Evolutionary conservation across 2,113 vertebrate genomes (phyloP).

Genomic region (Pelusios castaneus): DNA sequence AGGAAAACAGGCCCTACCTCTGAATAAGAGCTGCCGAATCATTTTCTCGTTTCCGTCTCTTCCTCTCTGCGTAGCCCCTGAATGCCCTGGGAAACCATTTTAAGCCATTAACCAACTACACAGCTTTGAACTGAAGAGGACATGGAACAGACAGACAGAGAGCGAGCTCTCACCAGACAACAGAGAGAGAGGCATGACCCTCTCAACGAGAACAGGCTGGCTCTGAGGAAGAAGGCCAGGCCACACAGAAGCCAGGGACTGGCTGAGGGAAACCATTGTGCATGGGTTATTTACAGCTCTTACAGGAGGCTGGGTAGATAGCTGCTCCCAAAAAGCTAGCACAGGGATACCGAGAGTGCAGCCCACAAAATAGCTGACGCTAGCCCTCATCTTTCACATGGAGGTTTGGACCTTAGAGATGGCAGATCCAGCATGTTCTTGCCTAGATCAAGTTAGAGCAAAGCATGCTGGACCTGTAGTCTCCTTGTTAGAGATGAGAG

Average conservation of each 20-base stretch:
- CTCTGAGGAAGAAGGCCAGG: background rate
- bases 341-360: background rate
- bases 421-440: background rate
- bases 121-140: slow-evolving; percentile 45
- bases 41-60: slow-evolving; percentile 94
- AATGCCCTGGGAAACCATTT: slow-evolving; percentile 92
- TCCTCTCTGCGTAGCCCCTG: slow-evolving; percentile 96
- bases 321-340: background rate
- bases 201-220: background rate
- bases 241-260: background rate
- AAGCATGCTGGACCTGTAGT: background rate
- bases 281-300: background rate
- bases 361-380: background rate
- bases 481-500: background rate
- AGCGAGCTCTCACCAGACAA: slow-evolving; percentile 19
- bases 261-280: background rate
- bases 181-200: slow-evolving; percentile 5
- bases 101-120: slow-evolving; percentile 77
- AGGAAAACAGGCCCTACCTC: slow-evolving; percentile 88
- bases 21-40: slow-evolving; percentile 90
- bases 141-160: slow-evolving; percentile 35
- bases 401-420: background rate
- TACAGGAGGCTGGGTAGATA: background rate
- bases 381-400: background rate
- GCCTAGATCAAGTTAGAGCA: background rate